phyloP scores from a whole-genome alignment of 2,797 vertebrate genomes.

The Danionella dracula region DNA sequence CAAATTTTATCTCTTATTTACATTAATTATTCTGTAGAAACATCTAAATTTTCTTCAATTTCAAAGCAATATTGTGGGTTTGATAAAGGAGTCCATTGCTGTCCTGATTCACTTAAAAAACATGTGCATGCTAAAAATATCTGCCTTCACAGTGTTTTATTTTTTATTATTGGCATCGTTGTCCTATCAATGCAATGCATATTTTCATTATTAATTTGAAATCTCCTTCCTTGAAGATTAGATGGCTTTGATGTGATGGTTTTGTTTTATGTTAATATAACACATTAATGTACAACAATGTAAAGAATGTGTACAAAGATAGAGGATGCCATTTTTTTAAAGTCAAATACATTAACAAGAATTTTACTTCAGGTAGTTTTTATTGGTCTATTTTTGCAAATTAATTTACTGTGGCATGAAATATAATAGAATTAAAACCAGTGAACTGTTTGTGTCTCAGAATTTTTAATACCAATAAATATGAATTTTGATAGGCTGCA shows the following conservation, averaged over 20 bases:
- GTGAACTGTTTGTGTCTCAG: too few species aligned
- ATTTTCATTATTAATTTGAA: neutral
- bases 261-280: neutral
- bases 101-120: constrained; percentile 19
- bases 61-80: constrained; percentile 1
- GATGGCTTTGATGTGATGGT: neutral
- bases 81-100: constrained; percentile 12
- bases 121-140: constrained; percentile 13
- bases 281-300: neutral
- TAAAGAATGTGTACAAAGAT: neutral
- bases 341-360: constrained; percentile 4
- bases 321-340: neutral
- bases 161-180: neutral
- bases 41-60: neutral
- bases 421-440: constrained; percentile 17
- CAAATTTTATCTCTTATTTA: constrained; percentile 3
- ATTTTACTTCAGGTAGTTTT: constrained; percentile 12
- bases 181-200: neutral
- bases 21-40: constrained; percentile 10
- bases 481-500: too few species aligned
- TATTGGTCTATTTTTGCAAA: constrained; percentile 2
- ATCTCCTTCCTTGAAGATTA: too few species aligned
- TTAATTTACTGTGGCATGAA: constrained; percentile 34
- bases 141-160: constrained; percentile 8
- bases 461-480: too few species aligned